A percentile compares a stretch with the other conserved stretches of the same genome.
Evolutionary conservation across 2,113 vertebrate species (phyloP).

Genomic region (Rhineura floridana): DNA sequence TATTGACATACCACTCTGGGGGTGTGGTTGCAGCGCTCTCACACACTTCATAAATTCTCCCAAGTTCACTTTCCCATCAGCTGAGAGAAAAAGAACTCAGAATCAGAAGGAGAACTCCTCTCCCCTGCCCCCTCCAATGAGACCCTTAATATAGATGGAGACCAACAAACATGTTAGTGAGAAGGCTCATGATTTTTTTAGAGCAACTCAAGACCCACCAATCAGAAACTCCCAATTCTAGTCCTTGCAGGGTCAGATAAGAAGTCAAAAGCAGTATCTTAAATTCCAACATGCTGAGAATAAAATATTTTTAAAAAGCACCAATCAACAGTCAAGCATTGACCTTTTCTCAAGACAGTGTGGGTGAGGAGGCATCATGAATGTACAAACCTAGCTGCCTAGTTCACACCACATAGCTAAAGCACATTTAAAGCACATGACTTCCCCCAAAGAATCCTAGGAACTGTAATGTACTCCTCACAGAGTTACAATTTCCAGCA

Average conservation of each 20-base stretch:
- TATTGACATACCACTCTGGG: conserved; percentile 35
- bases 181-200: not conserved
- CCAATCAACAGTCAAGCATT: not conserved
- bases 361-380: not conserved
- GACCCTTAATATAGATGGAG: too few species aligned
- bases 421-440: too few species aligned
- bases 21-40: not conserved
- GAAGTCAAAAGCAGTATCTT: not conserved
- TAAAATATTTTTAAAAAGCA: not conserved
- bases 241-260: not conserved
- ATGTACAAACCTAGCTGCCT: too few species aligned
- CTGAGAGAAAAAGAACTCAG: conserved; percentile 45
- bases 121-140: too few species aligned
- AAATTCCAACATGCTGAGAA: not conserved
- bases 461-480: too few species aligned
- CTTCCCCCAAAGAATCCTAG: too few species aligned
- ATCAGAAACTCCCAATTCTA: too few species aligned
- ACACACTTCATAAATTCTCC: conserved; percentile 21
- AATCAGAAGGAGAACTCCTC: not conserved
- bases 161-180: not conserved
- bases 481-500: too few species aligned
- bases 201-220: not conserved
- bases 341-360: not conserved
- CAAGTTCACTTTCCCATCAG: conserved; percentile 43
- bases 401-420: too few species aligned